Percentiles rank a stretch among this genome's conserved stretches.
Conservation (phyloP, 2,797 vertebrate genomes). For the Propithecus perrieri region DNA sequence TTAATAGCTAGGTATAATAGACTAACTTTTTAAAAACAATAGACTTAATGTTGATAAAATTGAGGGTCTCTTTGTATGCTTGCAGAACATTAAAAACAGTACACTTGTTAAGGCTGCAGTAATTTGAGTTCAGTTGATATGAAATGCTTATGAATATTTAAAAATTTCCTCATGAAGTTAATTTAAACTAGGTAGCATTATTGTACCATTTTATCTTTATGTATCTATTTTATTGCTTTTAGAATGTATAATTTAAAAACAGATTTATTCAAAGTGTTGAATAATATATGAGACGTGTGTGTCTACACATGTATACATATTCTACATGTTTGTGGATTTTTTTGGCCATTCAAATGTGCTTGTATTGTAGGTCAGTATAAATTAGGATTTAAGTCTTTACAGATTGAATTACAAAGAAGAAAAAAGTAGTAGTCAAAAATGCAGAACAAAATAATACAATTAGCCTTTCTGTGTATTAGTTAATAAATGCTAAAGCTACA, state of each 20-base stretch:
- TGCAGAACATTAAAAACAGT: slow-evolving; percentile 12
- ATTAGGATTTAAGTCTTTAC: not conserved
- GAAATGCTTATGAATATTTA: slow-evolving; percentile 5
- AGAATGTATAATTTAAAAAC: slow-evolving; percentile 3
- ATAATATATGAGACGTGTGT: not conserved
- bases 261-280: not conserved
- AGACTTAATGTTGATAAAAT: slow-evolving; percentile 41
- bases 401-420: not conserved
- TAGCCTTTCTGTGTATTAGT: not conserved
- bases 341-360: not conserved
- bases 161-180: not conserved
- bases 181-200: slow-evolving; percentile 21
- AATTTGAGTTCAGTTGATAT: slow-evolving; percentile 17
- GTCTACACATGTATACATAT: not conserved
- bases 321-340: not conserved
- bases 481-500: not conserved
- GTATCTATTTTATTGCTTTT: not conserved
- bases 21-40: not conserved
- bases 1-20: not conserved
- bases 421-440: not conserved
- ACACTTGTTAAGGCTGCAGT: slow-evolving; percentile 1
- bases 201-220: not conserved
- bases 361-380: not conserved
- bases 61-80: slow-evolving; percentile 50
- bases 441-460: not conserved